Base-by-base conservation (phyloP, 2,113 vertebrate species). In the Nasalis larvatus region DNA sequence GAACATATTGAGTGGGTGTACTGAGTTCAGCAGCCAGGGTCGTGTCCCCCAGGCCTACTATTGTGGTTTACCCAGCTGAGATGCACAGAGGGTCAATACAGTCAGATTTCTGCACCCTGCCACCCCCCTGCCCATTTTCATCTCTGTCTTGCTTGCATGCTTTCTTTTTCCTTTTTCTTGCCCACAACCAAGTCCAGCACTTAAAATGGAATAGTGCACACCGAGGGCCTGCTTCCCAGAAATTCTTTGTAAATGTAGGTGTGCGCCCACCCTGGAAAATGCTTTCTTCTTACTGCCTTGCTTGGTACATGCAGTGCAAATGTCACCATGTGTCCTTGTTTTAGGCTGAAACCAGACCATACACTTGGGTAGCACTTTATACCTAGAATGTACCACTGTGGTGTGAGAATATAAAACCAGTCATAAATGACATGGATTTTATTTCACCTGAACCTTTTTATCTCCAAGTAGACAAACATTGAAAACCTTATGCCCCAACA, bases 21-120 rank as follows among this genome's bases (percentile, higher is more conserved):
- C 47, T 42, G 91, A 94, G 94, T 96, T 97, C 89, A 95, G 89
- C 95, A 85, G 86, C 60, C 56, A 49, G 89, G 94, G 95, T 94
- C 85, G 7, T 14, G 81, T 90, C 91, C 90, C 45, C 8, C 6
- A 54, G 52, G 95, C 89, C 90, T 58, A 18, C 82, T 93, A n/a
- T 63, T 91, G 63, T 37, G 86, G 69, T 86, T 97, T 92, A 73
- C 45, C 54, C 78, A 95, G 49, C 71, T 84, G 93, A 94, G 86
- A 87, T 86, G 68, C 52, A 16, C 86, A 63, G 87, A n/a, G 86
- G 78, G 20, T 91, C 83, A 16, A 6, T 56, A 25, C 18, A 52
- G 23, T 37, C 25, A 47, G 58, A 30, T 80, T 9, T 17, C 32
- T n/a, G 23, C 37, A 30, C 4, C 4, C 11, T 30, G 27, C 47